phyloP scores from a whole-genome alignment of 2,797 vertebrate species.

The Macropodus opercularis region DNA sequence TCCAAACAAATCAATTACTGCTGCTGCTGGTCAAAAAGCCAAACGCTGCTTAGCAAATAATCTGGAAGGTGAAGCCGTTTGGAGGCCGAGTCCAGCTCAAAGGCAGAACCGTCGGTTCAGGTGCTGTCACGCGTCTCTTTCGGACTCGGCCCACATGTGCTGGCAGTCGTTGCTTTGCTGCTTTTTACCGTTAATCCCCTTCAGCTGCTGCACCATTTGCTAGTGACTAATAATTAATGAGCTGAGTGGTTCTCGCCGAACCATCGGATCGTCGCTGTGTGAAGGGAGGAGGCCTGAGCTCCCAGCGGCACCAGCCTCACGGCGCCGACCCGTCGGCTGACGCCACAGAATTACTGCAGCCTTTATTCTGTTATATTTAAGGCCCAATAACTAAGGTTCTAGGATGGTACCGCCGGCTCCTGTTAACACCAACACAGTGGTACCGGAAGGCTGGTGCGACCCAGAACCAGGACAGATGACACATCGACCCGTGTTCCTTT shows the following conservation, averaged over 20 bases:
- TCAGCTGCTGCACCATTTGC: constrained; percentile 47
- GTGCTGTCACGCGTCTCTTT: constrained; percentile 7
- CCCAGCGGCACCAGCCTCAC: too few relatives aligned
- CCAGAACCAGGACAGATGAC: too few relatives aligned
- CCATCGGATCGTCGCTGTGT: constrained; percentile 21
- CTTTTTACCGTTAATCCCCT: too few relatives aligned
- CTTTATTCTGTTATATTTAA: too few relatives aligned
- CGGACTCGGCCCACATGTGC: background rate
- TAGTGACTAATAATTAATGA: constrained; percentile 47
- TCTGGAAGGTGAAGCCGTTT: background rate
- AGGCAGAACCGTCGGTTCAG: background rate
- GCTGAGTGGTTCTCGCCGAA: constrained; percentile 13
- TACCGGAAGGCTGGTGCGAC: too few relatives aligned
- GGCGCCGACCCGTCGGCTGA: too few relatives aligned
- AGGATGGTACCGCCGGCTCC: too few relatives aligned
- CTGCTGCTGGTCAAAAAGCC: constrained; percentile 12
- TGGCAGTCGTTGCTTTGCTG: background rate
- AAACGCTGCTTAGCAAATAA: constrained; percentile 18
- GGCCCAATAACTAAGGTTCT: too few relatives aligned
- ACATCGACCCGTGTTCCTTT: too few relatives aligned
- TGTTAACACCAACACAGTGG: too few relatives aligned
- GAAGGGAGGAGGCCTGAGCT: too few relatives aligned
- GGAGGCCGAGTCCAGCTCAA: background rate
- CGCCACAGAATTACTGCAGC: too few relatives aligned
- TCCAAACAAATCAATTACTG: constrained; percentile 70